Evolutionary conservation across 2,888 invertebrate species (phyloP).

Genomic region (Phyllotreta striolata): DNA sequence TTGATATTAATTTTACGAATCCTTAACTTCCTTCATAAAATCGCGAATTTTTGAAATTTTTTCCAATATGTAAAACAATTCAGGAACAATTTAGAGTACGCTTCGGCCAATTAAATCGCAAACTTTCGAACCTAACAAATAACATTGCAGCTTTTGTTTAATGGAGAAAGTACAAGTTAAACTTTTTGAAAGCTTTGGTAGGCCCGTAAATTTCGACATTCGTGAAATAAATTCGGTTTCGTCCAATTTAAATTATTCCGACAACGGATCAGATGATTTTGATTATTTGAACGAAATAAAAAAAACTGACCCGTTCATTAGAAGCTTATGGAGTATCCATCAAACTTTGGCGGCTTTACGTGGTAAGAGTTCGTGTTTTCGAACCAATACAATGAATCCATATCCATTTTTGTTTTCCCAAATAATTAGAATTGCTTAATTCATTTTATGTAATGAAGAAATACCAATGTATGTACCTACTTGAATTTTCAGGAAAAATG

Average conservation of each 20-base stretch:
- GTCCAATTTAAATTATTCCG: slow-evolving; percentile 41
- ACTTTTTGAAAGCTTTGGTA: not conserved
- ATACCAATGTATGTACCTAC: not conserved
- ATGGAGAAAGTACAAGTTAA: slow-evolving; percentile 4
- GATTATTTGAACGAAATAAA: slow-evolving; percentile 26
- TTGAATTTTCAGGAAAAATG: slow-evolving; percentile 49
- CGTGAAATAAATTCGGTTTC: slow-evolving; percentile 39
- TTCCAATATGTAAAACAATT: too few relatives aligned
- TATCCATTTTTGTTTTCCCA: too few relatives aligned
- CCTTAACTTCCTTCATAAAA: too few relatives aligned
- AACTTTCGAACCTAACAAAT: not conserved
- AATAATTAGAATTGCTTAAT: too few relatives aligned
- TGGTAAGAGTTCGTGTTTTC: slow-evolving; percentile 46
- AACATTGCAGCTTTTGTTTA: slow-evolving; percentile 3
- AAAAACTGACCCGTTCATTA: slow-evolving; percentile 49
- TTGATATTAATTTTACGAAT: too few relatives aligned
- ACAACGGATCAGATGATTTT: slow-evolving; percentile 35
- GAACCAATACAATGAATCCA: too few relatives aligned
- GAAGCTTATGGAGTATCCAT: slow-evolving; percentile 55
- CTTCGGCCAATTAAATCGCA: not conserved
- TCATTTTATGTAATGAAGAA: too few relatives aligned
- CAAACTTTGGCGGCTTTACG: slow-evolving; percentile 51
- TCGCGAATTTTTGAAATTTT: too few relatives aligned
- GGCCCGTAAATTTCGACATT: not conserved
- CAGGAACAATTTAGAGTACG: not conserved